A percentile compares a stretch with the other conserved stretches of the same genome.
Conservation (phyloP, 2,113 vertebrate species). For the Dasyornis broadbenti region DNA sequence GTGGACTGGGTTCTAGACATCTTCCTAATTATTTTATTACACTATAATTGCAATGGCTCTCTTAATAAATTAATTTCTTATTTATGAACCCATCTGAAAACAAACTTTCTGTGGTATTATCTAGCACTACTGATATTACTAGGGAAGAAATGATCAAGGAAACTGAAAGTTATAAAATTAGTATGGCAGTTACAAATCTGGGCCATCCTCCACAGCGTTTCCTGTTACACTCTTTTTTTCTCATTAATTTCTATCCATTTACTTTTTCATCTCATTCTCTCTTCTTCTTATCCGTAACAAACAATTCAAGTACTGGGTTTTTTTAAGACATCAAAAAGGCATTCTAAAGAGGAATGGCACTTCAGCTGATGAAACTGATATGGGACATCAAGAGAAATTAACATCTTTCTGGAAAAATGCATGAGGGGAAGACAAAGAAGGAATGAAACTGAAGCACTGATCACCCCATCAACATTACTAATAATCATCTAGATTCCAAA, state of each 20-base stretch:
- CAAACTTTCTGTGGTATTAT: neutral
- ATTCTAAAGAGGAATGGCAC: neutral
- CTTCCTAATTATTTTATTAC: neutral
- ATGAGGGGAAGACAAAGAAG: neutral
- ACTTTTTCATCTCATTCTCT: neutral
- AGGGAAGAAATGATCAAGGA: neutral
- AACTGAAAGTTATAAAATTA: neutral
- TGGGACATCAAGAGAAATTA: neutral
- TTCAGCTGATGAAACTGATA: neutral
- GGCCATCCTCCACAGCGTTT: neutral
- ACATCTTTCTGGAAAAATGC: neutral
- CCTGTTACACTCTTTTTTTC: neutral
- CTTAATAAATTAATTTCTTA: neutral
- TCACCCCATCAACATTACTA: neutral
- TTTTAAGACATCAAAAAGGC: neutral
- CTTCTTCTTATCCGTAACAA: neutral
- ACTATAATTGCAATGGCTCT: neutral
- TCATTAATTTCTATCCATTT: neutral
- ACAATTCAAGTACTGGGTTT: neutral
- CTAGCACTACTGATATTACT: neutral
- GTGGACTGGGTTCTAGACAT: neutral
- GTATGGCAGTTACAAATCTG: neutral
- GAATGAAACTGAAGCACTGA: neutral
- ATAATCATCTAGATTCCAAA: neutral
- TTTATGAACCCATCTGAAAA: neutral